These are phyloP conservation scores for Pangasianodon hypophthalmus DNA, from an alignment of 2,113 vertebrate genomes.

Conservation along the genomic window DNA sequence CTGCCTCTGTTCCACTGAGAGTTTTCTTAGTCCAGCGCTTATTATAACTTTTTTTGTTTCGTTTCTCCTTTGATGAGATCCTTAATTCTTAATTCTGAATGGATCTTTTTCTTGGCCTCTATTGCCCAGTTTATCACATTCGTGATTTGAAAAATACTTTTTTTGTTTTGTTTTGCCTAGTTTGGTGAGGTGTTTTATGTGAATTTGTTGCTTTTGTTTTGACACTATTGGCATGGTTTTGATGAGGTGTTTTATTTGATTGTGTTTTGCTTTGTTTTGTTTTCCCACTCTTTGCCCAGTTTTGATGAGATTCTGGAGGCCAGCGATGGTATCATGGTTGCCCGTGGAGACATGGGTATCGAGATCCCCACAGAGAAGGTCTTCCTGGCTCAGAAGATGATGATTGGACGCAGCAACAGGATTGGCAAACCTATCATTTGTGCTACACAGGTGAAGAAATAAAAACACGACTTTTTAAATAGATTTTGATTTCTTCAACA, in stretches of 20 bases:
- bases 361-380: conserved; percentile 98
- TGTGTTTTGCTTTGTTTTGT: not conserved
- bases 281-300: conserved; percentile 64
- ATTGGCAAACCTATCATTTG: conserved; percentile 94
- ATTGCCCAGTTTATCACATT: not conserved
- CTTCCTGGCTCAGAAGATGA: conserved; percentile 98
- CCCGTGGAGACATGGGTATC: conserved; percentile 94
- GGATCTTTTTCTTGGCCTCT: not conserved
- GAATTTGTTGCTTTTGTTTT: not conserved
- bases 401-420: conserved; percentile 94
- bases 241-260: conserved; percentile 50
- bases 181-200: not conserved
- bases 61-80: not conserved
- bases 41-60: not conserved
- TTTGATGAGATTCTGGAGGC: conserved; percentile 98
- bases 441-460: conserved; percentile 86
- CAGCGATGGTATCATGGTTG: conserved; percentile 98
- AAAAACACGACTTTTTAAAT: not conserved
- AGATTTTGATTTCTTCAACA: not conserved
- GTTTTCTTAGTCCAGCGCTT: not conserved
- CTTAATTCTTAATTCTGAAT: not conserved
- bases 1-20: not conserved
- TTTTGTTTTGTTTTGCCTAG: not conserved
- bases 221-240: conserved; percentile 74
- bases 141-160: not conserved